Conservation (phyloP, 2,797 vertebrate species). For the Parauchenoglanis ngamensis region DNA sequence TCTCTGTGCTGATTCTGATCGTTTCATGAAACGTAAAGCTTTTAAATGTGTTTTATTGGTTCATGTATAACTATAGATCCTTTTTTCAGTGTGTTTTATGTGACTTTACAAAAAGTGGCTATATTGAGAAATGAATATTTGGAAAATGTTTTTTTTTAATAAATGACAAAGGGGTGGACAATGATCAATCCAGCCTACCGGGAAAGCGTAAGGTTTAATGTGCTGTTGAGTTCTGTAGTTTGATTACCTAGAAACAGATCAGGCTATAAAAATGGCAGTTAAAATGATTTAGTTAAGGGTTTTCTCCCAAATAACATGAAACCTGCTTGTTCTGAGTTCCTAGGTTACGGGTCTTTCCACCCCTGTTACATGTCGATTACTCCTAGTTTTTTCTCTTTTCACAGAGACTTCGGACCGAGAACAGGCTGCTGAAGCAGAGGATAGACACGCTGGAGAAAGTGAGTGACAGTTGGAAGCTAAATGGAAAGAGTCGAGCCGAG, state of each 20-base stretch:
- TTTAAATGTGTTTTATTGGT: not conserved
- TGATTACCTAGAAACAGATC: not conserved
- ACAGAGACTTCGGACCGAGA: conserved; percentile 96
- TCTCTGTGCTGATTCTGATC: not conserved
- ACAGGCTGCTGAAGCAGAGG: conserved; percentile 93
- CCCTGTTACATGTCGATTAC: not conserved
- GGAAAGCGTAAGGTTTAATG: not conserved
- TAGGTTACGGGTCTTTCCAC: not conserved
- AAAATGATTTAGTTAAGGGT: not conserved
- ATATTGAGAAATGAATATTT: not conserved
- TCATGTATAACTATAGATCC: not conserved
- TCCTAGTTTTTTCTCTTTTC: not conserved
- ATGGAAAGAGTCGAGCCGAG: not conserved
- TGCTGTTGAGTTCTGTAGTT: not conserved
- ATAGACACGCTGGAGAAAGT: conserved; percentile 99
- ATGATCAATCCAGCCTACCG: not conserved
- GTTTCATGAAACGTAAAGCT: not conserved
- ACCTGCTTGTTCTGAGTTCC: too few species aligned
- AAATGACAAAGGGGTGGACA: not conserved
- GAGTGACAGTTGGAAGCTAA: conserved; percentile 67
- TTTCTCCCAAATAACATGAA: not conserved
- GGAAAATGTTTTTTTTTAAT: not conserved
- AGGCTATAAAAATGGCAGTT: not conserved
- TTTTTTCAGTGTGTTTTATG: not conserved
- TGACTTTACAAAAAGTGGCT: not conserved